phyloP scores from a whole-genome alignment of 2,113 vertebrate genomes.

The Puffinus mauretanicus region DNA sequence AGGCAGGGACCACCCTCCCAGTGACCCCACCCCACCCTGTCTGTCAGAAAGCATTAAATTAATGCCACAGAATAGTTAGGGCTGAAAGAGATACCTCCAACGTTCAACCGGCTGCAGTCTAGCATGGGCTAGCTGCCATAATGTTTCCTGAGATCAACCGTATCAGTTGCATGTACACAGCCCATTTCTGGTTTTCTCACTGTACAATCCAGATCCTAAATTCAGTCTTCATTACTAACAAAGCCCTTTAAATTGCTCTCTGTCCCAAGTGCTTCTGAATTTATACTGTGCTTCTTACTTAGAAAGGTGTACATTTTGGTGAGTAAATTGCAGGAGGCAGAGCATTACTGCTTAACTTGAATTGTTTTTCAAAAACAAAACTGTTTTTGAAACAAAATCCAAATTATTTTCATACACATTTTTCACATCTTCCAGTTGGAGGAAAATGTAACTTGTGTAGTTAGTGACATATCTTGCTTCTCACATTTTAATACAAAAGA shows the following conservation, averaged over 20 bases:
- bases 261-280: background rate
- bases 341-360: background rate
- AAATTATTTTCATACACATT: background rate
- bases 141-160: background rate
- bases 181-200: background rate
- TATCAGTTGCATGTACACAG: fast-evolving
- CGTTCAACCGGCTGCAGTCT: background rate
- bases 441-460: background rate
- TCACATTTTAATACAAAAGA: background rate
- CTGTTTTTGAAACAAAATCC: background rate
- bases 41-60: slow-evolving; percentile 29
- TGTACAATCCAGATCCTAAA: background rate
- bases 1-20: background rate
- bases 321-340: background rate
- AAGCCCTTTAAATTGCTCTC: background rate
- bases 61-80: background rate
- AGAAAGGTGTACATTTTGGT: background rate
- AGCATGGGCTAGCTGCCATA: background rate
- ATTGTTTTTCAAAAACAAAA: background rate
- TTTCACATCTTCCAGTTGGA: background rate
- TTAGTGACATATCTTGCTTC: background rate
- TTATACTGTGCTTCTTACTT: background rate
- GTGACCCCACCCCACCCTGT: fast-evolving
- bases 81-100: background rate
- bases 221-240: background rate